A percentile compares a stretch with the other conserved stretches of the same genome.
These are phyloP conservation scores for Spodoptera litura DNA, from an alignment of 1,140 invertebrate species.

Conservation along the genomic window DNA sequence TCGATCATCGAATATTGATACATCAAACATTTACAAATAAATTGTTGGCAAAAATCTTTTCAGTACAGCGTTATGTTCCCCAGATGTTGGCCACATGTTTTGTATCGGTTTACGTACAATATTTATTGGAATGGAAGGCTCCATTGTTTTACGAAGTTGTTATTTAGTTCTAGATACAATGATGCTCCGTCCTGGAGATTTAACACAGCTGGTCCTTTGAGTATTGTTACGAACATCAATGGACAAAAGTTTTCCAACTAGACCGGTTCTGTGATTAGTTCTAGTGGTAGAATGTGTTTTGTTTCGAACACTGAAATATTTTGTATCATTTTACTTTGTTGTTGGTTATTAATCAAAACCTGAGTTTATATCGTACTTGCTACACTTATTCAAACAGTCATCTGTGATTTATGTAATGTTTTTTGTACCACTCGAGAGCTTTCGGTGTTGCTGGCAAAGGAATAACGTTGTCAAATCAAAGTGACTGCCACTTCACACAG, in stretches of 20 bases:
- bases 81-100: conserved; percentile 26
- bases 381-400: too few relatives aligned
- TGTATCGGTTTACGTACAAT: conserved; percentile 14
- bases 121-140: conserved; percentile 29
- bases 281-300: not conserved
- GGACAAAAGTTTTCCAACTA: conserved; percentile 15
- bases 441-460: too few relatives aligned
- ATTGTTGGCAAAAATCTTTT: conserved; percentile 25
- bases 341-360: not conserved
- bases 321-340: conserved; percentile 3
- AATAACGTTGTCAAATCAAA: too few relatives aligned
- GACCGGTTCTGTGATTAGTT: not conserved
- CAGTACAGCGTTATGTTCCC: not conserved
- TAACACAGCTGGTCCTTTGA: conserved; percentile 9
- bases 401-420: too few relatives aligned
- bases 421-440: too few relatives aligned
- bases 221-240: conserved; percentile 5
- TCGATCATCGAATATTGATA: conserved; percentile 30
- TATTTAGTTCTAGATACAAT: conserved; percentile 10
- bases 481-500: too few relatives aligned
- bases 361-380: too few relatives aligned
- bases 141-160: conserved; percentile 17
- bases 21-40: conserved; percentile 22
- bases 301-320: not conserved
- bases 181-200: not conserved